A percentile compares a stretch with the other conserved stretches of the same genome.
Conservation (phyloP, 2,797 vertebrate genomes). For the Cygnus olor region DNA sequence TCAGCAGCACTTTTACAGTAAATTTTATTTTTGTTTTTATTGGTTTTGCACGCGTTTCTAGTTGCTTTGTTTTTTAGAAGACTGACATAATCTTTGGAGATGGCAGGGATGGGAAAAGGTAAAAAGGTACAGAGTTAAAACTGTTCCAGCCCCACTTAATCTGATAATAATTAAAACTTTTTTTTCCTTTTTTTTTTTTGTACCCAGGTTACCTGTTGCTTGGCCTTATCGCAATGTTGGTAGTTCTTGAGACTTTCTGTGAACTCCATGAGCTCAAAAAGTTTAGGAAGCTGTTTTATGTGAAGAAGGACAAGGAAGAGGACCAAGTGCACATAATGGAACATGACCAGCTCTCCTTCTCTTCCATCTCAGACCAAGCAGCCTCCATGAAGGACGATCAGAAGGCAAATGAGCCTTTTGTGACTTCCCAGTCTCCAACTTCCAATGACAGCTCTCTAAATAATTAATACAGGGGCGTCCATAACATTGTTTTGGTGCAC, state of each 20-base stretch:
- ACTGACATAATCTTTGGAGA: background rate
- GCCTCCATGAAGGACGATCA: conserved; percentile 79
- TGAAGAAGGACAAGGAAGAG: conserved; percentile 93
- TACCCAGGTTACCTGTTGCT: conserved; percentile 90
- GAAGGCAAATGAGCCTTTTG: conserved; percentile 85
- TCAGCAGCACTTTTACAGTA: background rate
- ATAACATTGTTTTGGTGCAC: background rate
- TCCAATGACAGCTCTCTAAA: conserved; percentile 65
- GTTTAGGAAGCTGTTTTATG: conserved; percentile 94
- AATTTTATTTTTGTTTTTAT: background rate
- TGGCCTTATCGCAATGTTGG: conserved; percentile 94
- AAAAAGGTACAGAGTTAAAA: background rate
- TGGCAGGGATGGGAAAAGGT: background rate
- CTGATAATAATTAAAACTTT: background rate
- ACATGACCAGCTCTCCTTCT: conserved; percentile 93
- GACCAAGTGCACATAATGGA: conserved; percentile 91
- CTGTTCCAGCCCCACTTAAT: background rate
- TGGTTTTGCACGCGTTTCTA: background rate
- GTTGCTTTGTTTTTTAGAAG: background rate
- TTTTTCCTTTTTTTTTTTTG: background rate
- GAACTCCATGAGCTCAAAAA: conserved; percentile 96
- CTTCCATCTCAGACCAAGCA: conserved; percentile 84
- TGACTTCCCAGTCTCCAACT: conserved; percentile 61
- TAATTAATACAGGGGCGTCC: conserved; percentile 58
- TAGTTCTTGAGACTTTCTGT: conserved; percentile 96